Evolutionary conservation across 2,797 vertebrate genomes (phyloP), one percentile per base, ranked within the genome.

Genomic region (Coilia nasus): DNA sequence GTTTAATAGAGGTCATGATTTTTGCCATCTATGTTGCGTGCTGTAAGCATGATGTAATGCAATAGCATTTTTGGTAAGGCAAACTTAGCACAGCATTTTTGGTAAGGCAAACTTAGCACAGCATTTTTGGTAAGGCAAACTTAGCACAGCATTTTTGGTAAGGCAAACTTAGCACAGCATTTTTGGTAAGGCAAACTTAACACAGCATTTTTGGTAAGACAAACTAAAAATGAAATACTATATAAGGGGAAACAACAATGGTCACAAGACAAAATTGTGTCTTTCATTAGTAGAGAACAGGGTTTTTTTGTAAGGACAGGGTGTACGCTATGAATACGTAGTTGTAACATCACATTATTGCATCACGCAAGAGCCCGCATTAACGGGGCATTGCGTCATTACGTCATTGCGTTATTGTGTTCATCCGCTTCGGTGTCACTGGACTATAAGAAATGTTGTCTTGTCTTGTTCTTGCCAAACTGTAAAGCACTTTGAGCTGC

Each of bases 1-100:
- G 71, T 78, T 78, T 78, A 78, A 78, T 78, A 44, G 71, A 78
- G 71, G 35, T 41, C 35, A 44, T 44, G 15, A 44, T 78, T 78
- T 44, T 44, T 21, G 31, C 31, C 71, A 78, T 25, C 2, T 41
- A 41, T 21, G 19, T 78, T 78, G 17, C 19, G 6, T 78, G 71
- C 35, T 31, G 15, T 71, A 14, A 31, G 64, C 64, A 78, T 44
- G 28, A 21, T 15, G 1, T n/a, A n/a, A n/a, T n/a, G 31, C 50
- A 54, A 14, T 54, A 54, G 50, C 14, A 14, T 54, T 54, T 41
- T 54, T 54, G 50, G 50, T 10, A 54, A 14, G 50, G 9, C 9
- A 78, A 78, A 67, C 62, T 3, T 28, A 10, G n/a, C 10, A 23
- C 19, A 54, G 50, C 14, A 14, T 54, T 54, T 41, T 54, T 54